Base-by-base conservation (phyloP, 2,113 vertebrate species). In the Triplophysa siluroides region DNA sequence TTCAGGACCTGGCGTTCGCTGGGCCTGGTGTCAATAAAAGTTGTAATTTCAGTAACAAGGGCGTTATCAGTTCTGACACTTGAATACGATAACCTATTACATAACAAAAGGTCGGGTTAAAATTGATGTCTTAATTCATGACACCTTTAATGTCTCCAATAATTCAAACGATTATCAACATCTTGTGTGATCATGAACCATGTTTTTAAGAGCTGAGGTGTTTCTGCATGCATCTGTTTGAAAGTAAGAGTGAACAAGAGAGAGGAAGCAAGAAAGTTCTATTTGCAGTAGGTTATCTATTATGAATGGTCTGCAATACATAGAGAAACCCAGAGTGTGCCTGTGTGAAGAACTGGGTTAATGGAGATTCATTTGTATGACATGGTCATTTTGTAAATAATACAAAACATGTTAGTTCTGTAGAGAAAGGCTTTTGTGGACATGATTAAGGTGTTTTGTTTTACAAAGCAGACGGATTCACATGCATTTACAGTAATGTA, bases 251-350 rank as follows among this genome's bases (percentile, higher is more conserved):
- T 8, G 19, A 12, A 33, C 18, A 10, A 54, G 38, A 26, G 19
- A 23, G 50, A 29, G 23, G 12, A 8, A 79, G 62, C 61, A 33
- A 38, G 74, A 77, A 77, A 77, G 16, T 18, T 64, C 88, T 91
- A 91, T 93, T 92, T 89, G 91, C 84, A 91, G 91, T 81, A 67
- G 67, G 26, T 76, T 85, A 92, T 92, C 83, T 85, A 93, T 93
- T 90, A 92, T 93, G 83, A 88, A 93, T 93, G 85, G 83, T 70
- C 70, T 76, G 10, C 83, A 86, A 84, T 84, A 62, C 71, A 83
- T 89, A 85, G 83, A 88, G 78, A 80, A 77, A 80, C 76, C 84
- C 38, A 64, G 71, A 45, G 33, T 41, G 56, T 81, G 71, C 79
- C 33, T 74, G 78, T 83, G 58, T 52, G 80, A 83, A 21, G 64